Percentiles rank a stretch among this genome's conserved stretches.
Evolutionary conservation across 2,888 invertebrate species (phyloP).

Genomic region (Phytoseiulus persimilis): DNA sequence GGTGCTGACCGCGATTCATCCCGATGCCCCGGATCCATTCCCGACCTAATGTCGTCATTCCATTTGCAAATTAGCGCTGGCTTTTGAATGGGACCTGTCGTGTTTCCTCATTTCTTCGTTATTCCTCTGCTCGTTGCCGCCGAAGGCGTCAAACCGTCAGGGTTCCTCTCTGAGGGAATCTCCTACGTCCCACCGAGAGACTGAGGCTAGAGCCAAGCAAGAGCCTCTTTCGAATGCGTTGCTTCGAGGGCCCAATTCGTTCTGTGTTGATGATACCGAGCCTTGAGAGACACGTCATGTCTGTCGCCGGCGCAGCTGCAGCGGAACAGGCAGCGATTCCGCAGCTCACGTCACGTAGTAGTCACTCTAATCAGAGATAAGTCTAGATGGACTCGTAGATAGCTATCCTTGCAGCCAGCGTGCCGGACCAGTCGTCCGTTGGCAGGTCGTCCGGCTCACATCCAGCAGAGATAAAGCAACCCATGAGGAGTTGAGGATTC

Average conservation of each 20-base stretch:
- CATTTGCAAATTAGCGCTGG: not conserved
- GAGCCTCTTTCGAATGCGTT: not conserved
- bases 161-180: not conserved
- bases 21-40: not conserved
- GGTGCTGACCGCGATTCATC: not conserved
- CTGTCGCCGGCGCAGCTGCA: not conserved
- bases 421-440: not conserved
- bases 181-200: not conserved
- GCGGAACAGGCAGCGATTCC: not conserved
- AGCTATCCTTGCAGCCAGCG: not conserved
- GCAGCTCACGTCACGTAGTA: slow-evolving; percentile 5
- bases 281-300: not conserved
- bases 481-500: not conserved
- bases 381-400: not conserved
- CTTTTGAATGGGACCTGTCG: not conserved
- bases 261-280: not conserved
- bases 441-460: not conserved
- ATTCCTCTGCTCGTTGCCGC: not conserved
- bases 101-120: not conserved
- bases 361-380: not conserved
- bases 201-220: not conserved
- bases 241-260: not conserved
- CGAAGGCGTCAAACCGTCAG: too few relatives aligned
- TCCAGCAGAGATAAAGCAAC: not conserved
- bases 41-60: not conserved